Conservation (phyloP, 2,113 vertebrate species). For the Ranitomeya variabilis region DNA sequence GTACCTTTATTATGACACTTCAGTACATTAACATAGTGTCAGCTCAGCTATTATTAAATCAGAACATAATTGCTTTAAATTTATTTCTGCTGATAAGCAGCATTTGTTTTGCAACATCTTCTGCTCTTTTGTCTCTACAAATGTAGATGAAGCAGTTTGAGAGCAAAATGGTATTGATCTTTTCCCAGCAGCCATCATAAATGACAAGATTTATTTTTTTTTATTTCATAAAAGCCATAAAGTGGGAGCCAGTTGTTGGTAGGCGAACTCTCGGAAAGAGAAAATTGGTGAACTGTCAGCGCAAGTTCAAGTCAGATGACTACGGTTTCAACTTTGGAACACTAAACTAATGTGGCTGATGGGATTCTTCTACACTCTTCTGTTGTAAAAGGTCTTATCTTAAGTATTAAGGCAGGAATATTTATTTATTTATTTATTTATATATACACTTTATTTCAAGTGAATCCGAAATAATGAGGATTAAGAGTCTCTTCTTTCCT, state of each 20-base stretch:
- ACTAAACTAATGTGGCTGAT: background rate
- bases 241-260: background rate
- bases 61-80: conserved; percentile 49
- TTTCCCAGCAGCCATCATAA: conserved; percentile 44
- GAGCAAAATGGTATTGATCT: conserved; percentile 43
- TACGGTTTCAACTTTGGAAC: background rate
- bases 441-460: background rate
- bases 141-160: conserved; percentile 39
- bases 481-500: too few relatives aligned
- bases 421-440: background rate
- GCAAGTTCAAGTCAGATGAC: background rate
- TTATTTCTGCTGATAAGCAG: conserved; percentile 43
- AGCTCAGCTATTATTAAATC: conserved; percentile 52
- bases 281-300: conserved; percentile 20
- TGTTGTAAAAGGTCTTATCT: background rate
- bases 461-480: background rate
- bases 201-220: conserved; percentile 23
- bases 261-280: background rate
- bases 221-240: conserved; percentile 30
- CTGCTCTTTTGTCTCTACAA: background rate
- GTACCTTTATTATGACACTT: conserved; percentile 41
- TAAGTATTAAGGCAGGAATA: background rate
- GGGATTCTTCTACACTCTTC: background rate
- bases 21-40: conserved; percentile 44
- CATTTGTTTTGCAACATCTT: conserved; percentile 44